These are phyloP conservation scores for Pterocles orientalis DNA, from an alignment of 2,113 vertebrate genomes.

Conservation along the genomic window DNA sequence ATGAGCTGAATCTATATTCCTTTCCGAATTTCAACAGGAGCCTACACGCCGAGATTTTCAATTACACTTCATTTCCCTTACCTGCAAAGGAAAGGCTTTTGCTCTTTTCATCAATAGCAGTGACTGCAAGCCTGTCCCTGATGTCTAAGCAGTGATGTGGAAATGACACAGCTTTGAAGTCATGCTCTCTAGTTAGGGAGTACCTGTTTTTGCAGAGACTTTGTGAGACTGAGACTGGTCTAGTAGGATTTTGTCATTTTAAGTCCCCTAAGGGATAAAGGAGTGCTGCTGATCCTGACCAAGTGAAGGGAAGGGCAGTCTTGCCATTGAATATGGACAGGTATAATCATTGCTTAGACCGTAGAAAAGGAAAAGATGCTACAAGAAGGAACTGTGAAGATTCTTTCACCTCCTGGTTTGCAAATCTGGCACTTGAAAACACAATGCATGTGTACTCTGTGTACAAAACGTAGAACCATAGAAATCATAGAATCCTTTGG, in stretches of 20 bases:
- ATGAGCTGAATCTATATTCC: background rate
- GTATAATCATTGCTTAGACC: background rate
- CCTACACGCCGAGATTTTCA: background rate
- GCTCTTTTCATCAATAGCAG: background rate
- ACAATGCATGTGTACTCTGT: background rate
- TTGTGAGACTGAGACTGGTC: background rate
- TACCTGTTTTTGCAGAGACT: background rate
- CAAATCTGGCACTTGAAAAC: background rate
- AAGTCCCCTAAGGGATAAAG: background rate
- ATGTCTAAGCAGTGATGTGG: accelerated
- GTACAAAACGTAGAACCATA: background rate
- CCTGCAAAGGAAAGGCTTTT: background rate
- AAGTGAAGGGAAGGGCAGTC: background rate
- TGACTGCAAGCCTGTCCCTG: background rate
- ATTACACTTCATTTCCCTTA: background rate
- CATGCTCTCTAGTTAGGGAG: accelerated
- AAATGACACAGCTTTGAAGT: background rate
- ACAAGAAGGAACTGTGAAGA: background rate
- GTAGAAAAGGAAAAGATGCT: background rate
- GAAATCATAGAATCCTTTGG: background rate
- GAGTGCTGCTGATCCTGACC: background rate
- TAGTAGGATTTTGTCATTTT: background rate
- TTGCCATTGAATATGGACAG: background rate
- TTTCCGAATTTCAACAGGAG: background rate
- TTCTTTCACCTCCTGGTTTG: background rate